Conservation (phyloP, 1,140 invertebrate species). For the Aphelinus certus region DNA sequence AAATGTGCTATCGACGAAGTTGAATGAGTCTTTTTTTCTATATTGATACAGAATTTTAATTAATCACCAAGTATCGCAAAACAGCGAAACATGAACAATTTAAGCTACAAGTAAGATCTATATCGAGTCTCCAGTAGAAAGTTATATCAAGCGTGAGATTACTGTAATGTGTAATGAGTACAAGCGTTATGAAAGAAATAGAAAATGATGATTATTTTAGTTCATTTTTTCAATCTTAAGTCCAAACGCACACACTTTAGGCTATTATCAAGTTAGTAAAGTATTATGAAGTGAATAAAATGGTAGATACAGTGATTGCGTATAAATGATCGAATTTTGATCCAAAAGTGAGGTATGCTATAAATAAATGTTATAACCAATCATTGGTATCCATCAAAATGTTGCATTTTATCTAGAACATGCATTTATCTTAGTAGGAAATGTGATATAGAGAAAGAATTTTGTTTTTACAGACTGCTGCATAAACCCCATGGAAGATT, state of each 20-base stretch:
- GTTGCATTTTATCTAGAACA: slow-evolving; percentile 12
- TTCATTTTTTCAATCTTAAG: slow-evolving; percentile 27
- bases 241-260: slow-evolving; percentile 37
- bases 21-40: slow-evolving; percentile 31
- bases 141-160: slow-evolving; percentile 37
- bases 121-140: slow-evolving; percentile 32
- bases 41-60: slow-evolving; percentile 38
- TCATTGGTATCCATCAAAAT: not conserved
- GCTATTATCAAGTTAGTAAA: slow-evolving; percentile 17
- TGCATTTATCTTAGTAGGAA: not conserved
- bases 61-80: slow-evolving; percentile 24
- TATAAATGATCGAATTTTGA: slow-evolving; percentile 17
- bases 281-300: slow-evolving; percentile 20
- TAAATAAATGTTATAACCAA: not conserved
- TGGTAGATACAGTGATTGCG: slow-evolving; percentile 25
- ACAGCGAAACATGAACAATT: slow-evolving; percentile 23
- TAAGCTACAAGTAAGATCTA: slow-evolving; percentile 29
- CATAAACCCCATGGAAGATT: no score
- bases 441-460: no score
- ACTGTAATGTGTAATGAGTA: slow-evolving; percentile 36
- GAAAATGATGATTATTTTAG: slow-evolving; percentile 11
- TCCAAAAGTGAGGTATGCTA: not conserved
- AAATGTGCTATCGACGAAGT: slow-evolving; percentile 31
- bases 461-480: no score
- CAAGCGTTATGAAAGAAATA: slow-evolving; percentile 30